These are phyloP conservation scores for Sturmia bella DNA, from an alignment of 2,888 invertebrate species.

Conservation along the genomic window DNA sequence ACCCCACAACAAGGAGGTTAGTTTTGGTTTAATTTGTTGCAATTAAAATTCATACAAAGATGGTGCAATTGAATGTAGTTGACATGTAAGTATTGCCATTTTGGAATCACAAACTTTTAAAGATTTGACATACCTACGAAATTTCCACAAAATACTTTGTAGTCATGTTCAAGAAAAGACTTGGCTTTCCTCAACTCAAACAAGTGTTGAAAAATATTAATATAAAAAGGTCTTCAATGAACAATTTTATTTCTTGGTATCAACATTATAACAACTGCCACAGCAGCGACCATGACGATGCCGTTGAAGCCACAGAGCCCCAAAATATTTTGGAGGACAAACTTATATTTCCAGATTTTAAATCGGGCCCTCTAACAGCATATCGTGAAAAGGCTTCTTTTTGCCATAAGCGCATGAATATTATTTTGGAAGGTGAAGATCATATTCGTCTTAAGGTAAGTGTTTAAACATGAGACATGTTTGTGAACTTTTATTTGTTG, in stretches of 20 bases:
- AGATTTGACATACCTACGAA: no score
- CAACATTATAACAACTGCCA: slow-evolving; percentile 41
- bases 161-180: slow-evolving; percentile 3
- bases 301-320: background rate
- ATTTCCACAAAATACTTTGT: no score
- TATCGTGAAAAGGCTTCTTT: slow-evolving; percentile 86
- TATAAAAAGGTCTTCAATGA: slow-evolving; percentile 36
- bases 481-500: background rate
- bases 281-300: slow-evolving; percentile 37
- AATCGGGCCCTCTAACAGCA: slow-evolving; percentile 85
- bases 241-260: slow-evolving; percentile 34
- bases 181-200: background rate
- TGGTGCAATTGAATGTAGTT: slow-evolving; percentile 46
- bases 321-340: slow-evolving; percentile 77
- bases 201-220: background rate
- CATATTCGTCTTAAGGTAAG: slow-evolving; percentile 83
- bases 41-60: background rate
- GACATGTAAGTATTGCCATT: slow-evolving; percentile 45
- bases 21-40: background rate
- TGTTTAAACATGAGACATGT: background rate
- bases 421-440: slow-evolving; percentile 83
- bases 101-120: background rate
- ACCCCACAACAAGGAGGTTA: slow-evolving; percentile 22
- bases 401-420: slow-evolving; percentile 86
- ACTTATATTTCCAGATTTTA: slow-evolving; percentile 84